Evolutionary conservation across 2,888 invertebrate genomes (phyloP), one percentile per base, ranked within the genome.

Genomic region (Dinocampus coccinellae): DNA sequence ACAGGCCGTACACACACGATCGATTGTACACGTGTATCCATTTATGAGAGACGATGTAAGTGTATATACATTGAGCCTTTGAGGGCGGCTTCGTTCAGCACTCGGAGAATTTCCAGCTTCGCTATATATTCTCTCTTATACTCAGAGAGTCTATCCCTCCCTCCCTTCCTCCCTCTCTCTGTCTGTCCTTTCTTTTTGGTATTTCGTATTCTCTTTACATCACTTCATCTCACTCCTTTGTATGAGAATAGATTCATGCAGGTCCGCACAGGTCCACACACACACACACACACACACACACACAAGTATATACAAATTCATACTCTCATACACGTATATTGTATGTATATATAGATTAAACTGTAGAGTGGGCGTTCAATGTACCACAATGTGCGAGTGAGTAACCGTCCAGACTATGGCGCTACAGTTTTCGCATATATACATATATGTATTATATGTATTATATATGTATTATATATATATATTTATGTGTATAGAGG

Each of bases 21-120:
- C 63, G 69, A 69, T 69, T 69, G 42, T 55, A 63, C 69, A 69
- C 63, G 63, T 69, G 69, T 69, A 63, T 39, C 36, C 69, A 69
- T 69, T 69, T 47, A 47, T 16, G 63, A 39, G 62, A 39, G 39
- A 62, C 63, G 63, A 55, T 62, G 69, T 63, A 55, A 63, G 33
- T 57, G 52, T 63, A 33, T 63, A 34, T 63, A 62, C 62, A 42
- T 55, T 29, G 22, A 42, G 63, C 55, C 62, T 62, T 69, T 69
- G 69, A 69, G 62, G 62, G 63, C 69, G 39, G 36, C 69, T 26
- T 61, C 24, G 36, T 62, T 29, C 42, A 36, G 53, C 26, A 53
- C 24, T 52, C 68, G 52, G 61, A 33, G 69, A 62, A 58, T 47
- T 55, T 62, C 55, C 57, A 68, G 60, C 52, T 61, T n/a, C 60